These are phyloP conservation scores for Argopecten irradians DNA, from an alignment of 1,140 invertebrate genomes.

Conservation along the genomic window DNA sequence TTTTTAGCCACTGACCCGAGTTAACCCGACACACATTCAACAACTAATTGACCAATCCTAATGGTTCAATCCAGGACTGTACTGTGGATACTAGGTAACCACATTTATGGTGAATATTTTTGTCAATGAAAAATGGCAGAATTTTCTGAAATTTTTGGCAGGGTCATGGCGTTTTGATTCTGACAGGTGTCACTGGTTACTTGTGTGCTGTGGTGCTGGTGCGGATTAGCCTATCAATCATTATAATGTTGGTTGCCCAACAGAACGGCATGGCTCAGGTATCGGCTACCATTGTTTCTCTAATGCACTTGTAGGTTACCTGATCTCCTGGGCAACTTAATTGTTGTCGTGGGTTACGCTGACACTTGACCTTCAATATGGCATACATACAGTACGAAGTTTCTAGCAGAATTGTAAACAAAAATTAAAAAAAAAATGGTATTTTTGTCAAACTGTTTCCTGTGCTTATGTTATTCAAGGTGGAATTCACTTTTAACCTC, in stretches of 20 bases:
- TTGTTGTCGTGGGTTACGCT: neutral
- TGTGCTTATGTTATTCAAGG: neutral
- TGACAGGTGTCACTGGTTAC: neutral
- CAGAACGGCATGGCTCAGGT: constrained; percentile 3
- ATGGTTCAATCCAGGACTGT: neutral
- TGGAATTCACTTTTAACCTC: neutral
- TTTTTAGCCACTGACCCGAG: no score
- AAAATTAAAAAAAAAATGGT: neutral
- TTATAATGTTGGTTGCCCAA: constrained; percentile 16
- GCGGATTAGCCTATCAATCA: neutral
- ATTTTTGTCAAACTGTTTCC: neutral
- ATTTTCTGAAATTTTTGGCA: neutral
- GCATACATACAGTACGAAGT: neutral
- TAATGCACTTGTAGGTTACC: neutral
- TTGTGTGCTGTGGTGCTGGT: neutral
- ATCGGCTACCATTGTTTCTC: neutral
- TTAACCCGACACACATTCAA: neutral
- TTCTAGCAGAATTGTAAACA: neutral
- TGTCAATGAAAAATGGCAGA: neutral
- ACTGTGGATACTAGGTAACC: neutral
- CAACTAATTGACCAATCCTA: neutral
- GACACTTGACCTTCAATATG: neutral
- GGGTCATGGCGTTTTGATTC: neutral
- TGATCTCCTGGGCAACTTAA: neutral
- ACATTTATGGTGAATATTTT: neutral